A percentile compares a stretch with the other conserved stretches of the same genome.
These are phyloP conservation scores for Furcula furcula DNA, from an alignment of 2,888 invertebrate genomes.

Conservation along the genomic window DNA sequence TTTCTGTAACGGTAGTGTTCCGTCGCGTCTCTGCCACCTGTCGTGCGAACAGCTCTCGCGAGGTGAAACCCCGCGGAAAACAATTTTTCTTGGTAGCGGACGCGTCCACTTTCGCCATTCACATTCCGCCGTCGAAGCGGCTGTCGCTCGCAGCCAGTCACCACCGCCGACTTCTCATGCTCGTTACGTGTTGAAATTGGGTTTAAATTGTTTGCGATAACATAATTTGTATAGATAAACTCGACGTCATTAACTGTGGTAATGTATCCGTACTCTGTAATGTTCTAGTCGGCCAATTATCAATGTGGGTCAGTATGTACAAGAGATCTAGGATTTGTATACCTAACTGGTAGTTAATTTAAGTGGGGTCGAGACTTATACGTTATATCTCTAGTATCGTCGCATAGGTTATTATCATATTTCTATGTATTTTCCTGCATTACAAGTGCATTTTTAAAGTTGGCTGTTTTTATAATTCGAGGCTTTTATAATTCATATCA, in stretches of 20 bases:
- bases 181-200: constrained; percentile 49
- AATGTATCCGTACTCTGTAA: constrained; percentile 27
- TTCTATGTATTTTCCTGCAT: too few species aligned
- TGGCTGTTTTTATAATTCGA: too few species aligned
- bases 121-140: constrained; percentile 59
- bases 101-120: constrained; percentile 76
- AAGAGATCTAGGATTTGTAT: constrained; percentile 1
- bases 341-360: neutral
- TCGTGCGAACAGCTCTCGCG: constrained; percentile 58
- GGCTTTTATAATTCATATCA: too few species aligned
- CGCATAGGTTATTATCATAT: too few species aligned
- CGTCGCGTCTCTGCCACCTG: constrained; percentile 49
- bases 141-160: constrained; percentile 56
- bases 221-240: constrained; percentile 40
- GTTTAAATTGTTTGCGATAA: constrained; percentile 44
- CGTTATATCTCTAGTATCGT: neutral
- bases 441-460: too few species aligned
- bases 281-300: constrained; percentile 10
- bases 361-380: neutral
- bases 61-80: constrained; percentile 77
- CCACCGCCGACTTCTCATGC: constrained; percentile 42
- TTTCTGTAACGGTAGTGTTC: constrained; percentile 19
- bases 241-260: constrained; percentile 28
- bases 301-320: constrained; percentile 36
- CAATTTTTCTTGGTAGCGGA: constrained; percentile 73